phyloP scores from a whole-genome alignment of 2,888 invertebrate genomes.

The Hirtodrosophila trivittata region DNA sequence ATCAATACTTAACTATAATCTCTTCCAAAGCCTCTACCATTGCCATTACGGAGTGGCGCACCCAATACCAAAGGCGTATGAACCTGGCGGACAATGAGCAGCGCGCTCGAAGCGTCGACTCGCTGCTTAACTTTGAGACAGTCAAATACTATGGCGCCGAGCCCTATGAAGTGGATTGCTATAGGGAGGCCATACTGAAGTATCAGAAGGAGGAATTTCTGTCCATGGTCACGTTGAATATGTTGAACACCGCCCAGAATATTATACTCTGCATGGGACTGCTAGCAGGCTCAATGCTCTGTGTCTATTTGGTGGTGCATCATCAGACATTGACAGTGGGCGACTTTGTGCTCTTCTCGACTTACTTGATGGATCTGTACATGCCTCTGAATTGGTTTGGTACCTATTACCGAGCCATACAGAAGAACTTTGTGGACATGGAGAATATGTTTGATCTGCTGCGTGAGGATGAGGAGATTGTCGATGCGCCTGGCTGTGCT shows the following conservation, averaged over 20 bases:
- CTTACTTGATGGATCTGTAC: conserved; percentile 97
- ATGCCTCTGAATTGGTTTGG: conserved; percentile 99
- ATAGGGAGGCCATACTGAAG: conserved; percentile 91
- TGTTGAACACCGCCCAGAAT: conserved; percentile 96
- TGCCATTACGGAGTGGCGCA: conserved; percentile 98
- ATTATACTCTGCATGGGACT: conserved; percentile 94
- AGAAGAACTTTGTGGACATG: conserved; percentile 99
- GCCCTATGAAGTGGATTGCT: conserved; percentile 93
- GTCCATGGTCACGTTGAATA: conserved; percentile 92
- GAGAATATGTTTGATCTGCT: conserved; percentile 99
- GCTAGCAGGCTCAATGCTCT: conserved; percentile 93
- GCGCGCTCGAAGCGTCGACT: conserved; percentile 96
- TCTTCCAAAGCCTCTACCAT: conserved; percentile 88
- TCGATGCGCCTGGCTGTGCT: conserved; percentile 92
- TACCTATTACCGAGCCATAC: conserved; percentile 98
- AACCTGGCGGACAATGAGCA: conserved; percentile 97
- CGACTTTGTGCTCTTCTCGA: conserved; percentile 97
- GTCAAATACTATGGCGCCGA: conserved; percentile 99
- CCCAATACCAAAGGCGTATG: conserved; percentile 96
- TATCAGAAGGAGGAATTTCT: conserved; percentile 97
- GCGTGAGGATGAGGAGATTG: conserved; percentile 93
- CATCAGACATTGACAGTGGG: conserved; percentile 92
- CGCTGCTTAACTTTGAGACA: conserved; percentile 98
- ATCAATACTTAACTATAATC: background rate
- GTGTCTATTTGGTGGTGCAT: conserved; percentile 92